Conservation (phyloP, 1,140 invertebrate genomes). For the Colletes latitarsis region DNA sequence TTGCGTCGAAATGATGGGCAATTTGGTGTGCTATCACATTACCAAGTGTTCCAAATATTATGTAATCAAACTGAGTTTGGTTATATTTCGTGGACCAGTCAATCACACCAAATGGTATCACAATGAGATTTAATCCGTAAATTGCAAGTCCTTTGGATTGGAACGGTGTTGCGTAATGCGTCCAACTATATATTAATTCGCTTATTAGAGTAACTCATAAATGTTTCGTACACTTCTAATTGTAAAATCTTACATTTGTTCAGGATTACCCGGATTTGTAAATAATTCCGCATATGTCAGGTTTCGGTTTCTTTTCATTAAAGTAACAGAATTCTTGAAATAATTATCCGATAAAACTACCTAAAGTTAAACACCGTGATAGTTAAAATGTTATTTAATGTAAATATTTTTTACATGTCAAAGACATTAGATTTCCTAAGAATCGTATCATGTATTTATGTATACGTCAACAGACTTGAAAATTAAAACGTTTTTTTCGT, state of each 20-base stretch:
- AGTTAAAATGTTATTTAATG: background rate
- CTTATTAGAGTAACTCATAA: background rate
- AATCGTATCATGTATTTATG: background rate
- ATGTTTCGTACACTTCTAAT: constrained; percentile 6
- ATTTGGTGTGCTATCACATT: constrained; percentile 69
- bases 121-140: constrained; percentile 58
- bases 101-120: constrained; percentile 68
- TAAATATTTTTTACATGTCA: background rate
- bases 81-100: constrained; percentile 54
- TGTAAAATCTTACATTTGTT: constrained; percentile 59
- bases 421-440: background rate
- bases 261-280: constrained; percentile 35
- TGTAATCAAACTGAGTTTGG: constrained; percentile 54
- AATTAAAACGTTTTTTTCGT: background rate
- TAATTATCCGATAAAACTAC: constrained; percentile 56
- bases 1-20: constrained; percentile 67
- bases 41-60: constrained; percentile 62
- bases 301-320: constrained; percentile 58
- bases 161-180: constrained; percentile 63
- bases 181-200: constrained; percentile 62
- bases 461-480: background rate
- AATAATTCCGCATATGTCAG: constrained; percentile 53
- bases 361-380: constrained; percentile 43
- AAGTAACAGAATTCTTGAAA: constrained; percentile 59
- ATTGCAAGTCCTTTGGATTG: constrained; percentile 56